Evolutionary conservation across 1,140 invertebrate species (phyloP), one percentile per base, ranked within the genome.

Genomic region (Apocrypta bakeri): DNA sequence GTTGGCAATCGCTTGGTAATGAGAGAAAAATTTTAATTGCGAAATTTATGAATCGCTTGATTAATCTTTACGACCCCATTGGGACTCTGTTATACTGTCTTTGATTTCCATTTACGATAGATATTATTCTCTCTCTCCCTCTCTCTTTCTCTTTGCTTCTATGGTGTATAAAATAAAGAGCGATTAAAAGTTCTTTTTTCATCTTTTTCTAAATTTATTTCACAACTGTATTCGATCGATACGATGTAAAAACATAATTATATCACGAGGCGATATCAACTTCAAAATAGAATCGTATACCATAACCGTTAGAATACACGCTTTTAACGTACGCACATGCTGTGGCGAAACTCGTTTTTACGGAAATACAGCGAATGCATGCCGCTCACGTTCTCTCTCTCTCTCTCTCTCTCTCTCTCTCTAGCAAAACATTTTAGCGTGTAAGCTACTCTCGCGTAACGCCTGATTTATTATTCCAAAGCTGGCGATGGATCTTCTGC

Each of bases 391-490:
- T 82, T n/a, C n/a, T n/a, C n/a, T n/a, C n/a, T n/a, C n/a, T n/a
- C n/a, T n/a, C n/a, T n/a, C n/a, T n/a, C n/a, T n/a, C n/a, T n/a
- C n/a, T n/a, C 72, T 29, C n/a, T 21, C 21, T 48, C 61, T 66
- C 24, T 2, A 63, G 76, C 33, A 24, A 29, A 29, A 66, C 25
- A 42, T 68, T 79, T 79, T 21, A 17, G 14, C 68, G 56, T 37
- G n/a, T 56, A 33, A 81, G 24, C 37, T 56, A 14, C 40, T 75
- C 31, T 74, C 33, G 37, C 24, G 17, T 3, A 42, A 2, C 69
- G 27, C n/a, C 63, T 75, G 72, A 81, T 81, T 81, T 75, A 81
- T 81, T 56, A 69, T 75, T 75, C 61, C 33, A 69, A 81, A 81
- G 75, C 42, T 12, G n/a, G 33, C 37, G n/a, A 25, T 27, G 40